These are phyloP conservation scores for Eonycteris spelaea DNA, from an alignment of 2,113 vertebrate species.

Conservation along the genomic window DNA sequence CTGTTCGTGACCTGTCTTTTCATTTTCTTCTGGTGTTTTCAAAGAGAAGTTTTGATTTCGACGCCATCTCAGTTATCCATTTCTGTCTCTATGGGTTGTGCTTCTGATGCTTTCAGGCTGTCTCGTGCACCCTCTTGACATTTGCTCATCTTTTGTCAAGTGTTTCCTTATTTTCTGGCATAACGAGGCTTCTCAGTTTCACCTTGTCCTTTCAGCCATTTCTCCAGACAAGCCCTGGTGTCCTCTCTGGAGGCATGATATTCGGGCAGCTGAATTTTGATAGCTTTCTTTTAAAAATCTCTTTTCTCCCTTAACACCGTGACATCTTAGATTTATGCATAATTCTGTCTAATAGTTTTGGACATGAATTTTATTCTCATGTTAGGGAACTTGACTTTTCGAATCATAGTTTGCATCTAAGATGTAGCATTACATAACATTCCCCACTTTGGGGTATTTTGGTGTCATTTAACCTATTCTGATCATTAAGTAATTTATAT, in stretches of 20 bases:
- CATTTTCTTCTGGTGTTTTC: neutral
- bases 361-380: neutral
- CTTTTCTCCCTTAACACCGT: neutral
- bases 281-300: neutral
- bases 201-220: neutral
- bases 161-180: neutral
- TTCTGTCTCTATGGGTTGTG: neutral
- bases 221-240: neutral
- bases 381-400: neutral
- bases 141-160: neutral
- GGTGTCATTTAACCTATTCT: neutral
- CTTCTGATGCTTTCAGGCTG: neutral
- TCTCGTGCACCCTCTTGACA: neutral
- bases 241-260: neutral
- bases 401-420: neutral
- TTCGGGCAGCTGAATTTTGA: neutral
- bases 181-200: neutral
- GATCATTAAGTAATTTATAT: neutral
- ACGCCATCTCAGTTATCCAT: neutral
- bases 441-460: neutral
- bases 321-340: neutral
- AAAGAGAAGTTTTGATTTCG: neutral
- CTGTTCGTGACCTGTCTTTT: neutral
- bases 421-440: neutral
- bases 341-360: neutral